A percentile compares a stretch with the other conserved stretches of the same genome.
Evolutionary conservation across 2,888 invertebrate species (phyloP).

Genomic region (Apoderus coryli): DNA sequence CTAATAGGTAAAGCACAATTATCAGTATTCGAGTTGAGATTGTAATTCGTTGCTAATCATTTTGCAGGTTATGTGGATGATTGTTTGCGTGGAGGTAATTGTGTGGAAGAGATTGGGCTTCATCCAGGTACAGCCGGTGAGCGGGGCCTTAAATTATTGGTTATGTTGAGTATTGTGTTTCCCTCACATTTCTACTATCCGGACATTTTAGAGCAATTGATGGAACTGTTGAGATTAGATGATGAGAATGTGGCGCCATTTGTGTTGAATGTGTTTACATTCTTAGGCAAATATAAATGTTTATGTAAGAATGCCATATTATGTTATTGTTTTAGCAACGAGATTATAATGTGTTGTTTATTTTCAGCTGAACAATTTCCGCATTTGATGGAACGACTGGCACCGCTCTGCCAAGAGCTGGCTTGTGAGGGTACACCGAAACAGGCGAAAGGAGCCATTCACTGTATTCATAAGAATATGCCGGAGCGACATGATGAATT

Average conservation of each 20-base stretch:
- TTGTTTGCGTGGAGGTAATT: conserved; percentile 55
- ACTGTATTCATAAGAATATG: conserved; percentile 80
- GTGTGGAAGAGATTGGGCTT: conserved; percentile 62
- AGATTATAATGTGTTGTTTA: background rate
- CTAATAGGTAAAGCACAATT: conserved; percentile 24
- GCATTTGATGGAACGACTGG: conserved; percentile 58
- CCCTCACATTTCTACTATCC: conserved; percentile 84
- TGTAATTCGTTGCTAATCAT: too few species aligned
- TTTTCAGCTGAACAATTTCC: conserved; percentile 56
- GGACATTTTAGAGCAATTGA: conserved; percentile 63
- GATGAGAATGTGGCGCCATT: conserved; percentile 69
- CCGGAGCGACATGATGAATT: conserved; percentile 54
- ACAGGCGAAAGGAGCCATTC: conserved; percentile 92
- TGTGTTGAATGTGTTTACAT: conserved; percentile 70
- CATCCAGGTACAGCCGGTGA: conserved; percentile 72
- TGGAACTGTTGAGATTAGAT: conserved; percentile 64
- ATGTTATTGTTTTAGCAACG: conserved; percentile 1
- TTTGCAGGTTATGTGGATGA: conserved; percentile 42
- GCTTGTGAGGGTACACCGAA: conserved; percentile 83
- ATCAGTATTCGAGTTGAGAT: too few species aligned
- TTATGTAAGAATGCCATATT: conserved; percentile 43
- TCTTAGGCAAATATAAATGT: conserved; percentile 75
- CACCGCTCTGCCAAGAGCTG: conserved; percentile 77
- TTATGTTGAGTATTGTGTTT: conserved; percentile 83
- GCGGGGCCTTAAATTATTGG: conserved; percentile 75